Evolutionary conservation across 2,888 invertebrate genomes (phyloP).

Genomic region (Eumerus sabulonum): DNA sequence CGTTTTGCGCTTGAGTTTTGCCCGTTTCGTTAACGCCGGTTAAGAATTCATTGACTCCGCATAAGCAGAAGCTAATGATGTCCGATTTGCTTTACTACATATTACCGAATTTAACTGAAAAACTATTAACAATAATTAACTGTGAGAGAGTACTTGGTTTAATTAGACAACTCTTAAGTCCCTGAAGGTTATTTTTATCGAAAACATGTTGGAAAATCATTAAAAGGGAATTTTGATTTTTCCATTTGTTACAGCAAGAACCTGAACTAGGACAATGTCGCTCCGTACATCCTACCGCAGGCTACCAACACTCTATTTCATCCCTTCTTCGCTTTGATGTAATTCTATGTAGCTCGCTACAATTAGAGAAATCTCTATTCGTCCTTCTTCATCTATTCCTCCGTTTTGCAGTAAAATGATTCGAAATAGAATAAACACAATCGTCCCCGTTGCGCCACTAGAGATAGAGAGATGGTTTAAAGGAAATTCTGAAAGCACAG

Average conservation of each 20-base stretch:
- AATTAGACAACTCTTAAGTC: constrained; percentile 41
- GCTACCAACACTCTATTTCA: background rate
- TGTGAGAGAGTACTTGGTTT: constrained; percentile 28
- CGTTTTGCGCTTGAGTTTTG: too few species aligned
- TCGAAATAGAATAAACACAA: constrained; percentile 54
- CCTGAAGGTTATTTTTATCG: constrained; percentile 50
- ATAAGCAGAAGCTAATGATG: too few species aligned
- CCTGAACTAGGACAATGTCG: background rate
- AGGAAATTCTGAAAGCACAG: constrained; percentile 16
- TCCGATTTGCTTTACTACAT: too few species aligned
- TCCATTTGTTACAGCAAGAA: background rate
- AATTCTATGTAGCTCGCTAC: constrained; percentile 1
- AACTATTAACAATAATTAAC: too few species aligned
- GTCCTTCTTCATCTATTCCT: constrained; percentile 4
- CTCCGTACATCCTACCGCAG: constrained; percentile 8
- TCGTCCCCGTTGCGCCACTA: constrained; percentile 49
- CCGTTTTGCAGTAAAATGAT: constrained; percentile 22
- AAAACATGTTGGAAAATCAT: constrained; percentile 62
- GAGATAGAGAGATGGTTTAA: constrained; percentile 14
- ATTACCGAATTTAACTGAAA: too few species aligned
- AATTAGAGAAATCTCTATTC: constrained; percentile 16
- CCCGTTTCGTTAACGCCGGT: too few species aligned
- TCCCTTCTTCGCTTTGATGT: constrained; percentile 14
- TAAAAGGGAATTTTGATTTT: constrained; percentile 48
- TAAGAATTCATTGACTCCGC: too few species aligned